Conservation (phyloP, 2,797 vertebrate genomes). For the Malacoraja senta region DNA sequence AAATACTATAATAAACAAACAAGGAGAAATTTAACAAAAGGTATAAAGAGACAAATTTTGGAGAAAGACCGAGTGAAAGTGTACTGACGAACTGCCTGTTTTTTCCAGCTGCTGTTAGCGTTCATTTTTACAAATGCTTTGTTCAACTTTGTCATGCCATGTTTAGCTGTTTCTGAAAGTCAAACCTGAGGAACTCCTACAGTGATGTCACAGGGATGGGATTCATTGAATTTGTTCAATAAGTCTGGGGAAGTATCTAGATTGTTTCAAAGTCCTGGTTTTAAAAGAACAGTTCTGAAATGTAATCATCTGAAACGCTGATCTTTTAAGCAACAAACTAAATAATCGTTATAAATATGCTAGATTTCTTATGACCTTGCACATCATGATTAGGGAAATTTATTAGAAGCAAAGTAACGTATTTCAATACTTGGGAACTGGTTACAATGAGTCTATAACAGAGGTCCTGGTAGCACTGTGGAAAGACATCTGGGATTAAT, state of each 20-base stretch:
- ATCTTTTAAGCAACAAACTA: background rate
- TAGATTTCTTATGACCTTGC: background rate
- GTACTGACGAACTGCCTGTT: background rate
- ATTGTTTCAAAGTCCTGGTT: background rate
- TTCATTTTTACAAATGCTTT: background rate
- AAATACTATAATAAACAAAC: background rate
- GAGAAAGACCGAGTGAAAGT: background rate
- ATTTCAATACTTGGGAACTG: background rate
- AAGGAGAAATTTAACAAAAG: background rate
- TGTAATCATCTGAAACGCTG: background rate
- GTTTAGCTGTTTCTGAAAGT: background rate
- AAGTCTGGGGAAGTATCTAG: background rate
- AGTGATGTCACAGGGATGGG: background rate
- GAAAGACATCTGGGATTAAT: background rate
- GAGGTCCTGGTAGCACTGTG: background rate
- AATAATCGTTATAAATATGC: background rate
- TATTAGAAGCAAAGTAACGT: too few species aligned
- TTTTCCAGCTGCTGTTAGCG: background rate
- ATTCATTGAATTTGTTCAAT: background rate
- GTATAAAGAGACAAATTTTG: background rate
- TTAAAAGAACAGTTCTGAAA: background rate
- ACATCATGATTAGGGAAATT: background rate
- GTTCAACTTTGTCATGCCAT: background rate
- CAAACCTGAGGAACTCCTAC: background rate
- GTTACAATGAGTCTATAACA: background rate